These are phyloP conservation scores for Triplophysa siluroides DNA, from an alignment of 2,113 vertebrate genomes.

Conservation along the genomic window DNA sequence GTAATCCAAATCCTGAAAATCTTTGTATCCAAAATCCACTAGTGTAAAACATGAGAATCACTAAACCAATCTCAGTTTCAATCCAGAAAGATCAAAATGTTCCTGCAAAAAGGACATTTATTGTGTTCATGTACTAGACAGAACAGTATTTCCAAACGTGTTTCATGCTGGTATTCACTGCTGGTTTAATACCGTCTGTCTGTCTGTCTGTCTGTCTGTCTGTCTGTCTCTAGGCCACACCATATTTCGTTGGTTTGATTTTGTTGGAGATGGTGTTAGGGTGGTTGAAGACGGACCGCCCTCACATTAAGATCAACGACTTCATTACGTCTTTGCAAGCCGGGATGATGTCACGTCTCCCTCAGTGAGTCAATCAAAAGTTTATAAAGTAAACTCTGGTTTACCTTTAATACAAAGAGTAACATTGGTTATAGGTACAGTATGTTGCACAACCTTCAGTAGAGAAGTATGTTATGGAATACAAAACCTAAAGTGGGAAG, in stretches of 20 bases:
- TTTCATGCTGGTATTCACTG: background rate
- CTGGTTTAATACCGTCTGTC: slow-evolving; percentile 49
- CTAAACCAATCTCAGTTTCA: background rate
- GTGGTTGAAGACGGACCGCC: slow-evolving; percentile 71
- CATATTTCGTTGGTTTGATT: slow-evolving; percentile 84
- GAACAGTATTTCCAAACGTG: background rate
- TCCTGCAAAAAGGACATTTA: background rate
- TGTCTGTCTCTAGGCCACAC: slow-evolving; percentile 78
- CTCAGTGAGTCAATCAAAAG: slow-evolving; percentile 75
- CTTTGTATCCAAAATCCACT: background rate
- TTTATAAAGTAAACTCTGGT: background rate
- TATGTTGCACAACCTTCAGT: background rate
- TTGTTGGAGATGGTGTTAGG: slow-evolving; percentile 81
- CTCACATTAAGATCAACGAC: slow-evolving; percentile 75
- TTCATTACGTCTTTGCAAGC: slow-evolving; percentile 81
- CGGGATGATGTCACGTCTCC: slow-evolving; percentile 84
- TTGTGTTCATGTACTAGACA: background rate
- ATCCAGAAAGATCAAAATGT: background rate
- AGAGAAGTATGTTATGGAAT: no score
- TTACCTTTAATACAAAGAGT: background rate
- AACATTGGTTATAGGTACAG: background rate
- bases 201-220: slow-evolving; percentile 37
- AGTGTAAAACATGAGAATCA: background rate
- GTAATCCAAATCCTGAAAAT: slow-evolving; percentile 12
- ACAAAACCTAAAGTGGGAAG: no score